phyloP scores from a whole-genome alignment of 2,797 vertebrate genomes.

The Clarias pachynema region DNA sequence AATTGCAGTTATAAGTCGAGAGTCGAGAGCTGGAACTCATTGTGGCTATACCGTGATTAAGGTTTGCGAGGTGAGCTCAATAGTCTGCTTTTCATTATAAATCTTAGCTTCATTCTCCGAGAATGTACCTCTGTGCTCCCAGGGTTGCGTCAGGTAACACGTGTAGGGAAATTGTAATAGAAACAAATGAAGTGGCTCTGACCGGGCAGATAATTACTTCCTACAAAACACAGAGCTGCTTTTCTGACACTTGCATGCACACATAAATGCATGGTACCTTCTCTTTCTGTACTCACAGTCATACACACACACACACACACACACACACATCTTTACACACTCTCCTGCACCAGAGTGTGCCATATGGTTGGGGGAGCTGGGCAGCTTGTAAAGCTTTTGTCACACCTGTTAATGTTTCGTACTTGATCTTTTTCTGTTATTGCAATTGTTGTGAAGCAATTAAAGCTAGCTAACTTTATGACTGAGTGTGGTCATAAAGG shows the following conservation, averaged over 20 bases:
- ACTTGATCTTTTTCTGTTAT: neutral
- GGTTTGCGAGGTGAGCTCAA: constrained; percentile 31
- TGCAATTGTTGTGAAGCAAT: neutral
- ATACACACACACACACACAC: constrained; percentile 8
- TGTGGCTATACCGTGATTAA: constrained; percentile 33
- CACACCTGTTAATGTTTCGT: neutral
- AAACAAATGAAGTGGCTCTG: constrained; percentile 55
- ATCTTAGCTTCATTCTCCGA: constrained; percentile 49
- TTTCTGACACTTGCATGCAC: constrained; percentile 12
- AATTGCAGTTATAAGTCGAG: constrained; percentile 15
- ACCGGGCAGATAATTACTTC: constrained; percentile 60
- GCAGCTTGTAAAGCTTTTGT: neutral
- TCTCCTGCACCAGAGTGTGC: neutral
- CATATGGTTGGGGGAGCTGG: neutral
- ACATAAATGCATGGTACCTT: neutral
- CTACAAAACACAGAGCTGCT: constrained; percentile 51
- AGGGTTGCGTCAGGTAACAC: constrained; percentile 49
- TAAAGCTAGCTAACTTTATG: neutral
- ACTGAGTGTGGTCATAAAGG: neutral
- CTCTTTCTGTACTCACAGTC: neutral
- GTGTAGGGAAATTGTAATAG: constrained; percentile 49
- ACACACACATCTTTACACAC: constrained; percentile 6
- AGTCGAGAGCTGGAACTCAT: constrained; percentile 10
- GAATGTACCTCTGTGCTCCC: constrained; percentile 55
- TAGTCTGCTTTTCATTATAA: constrained; percentile 56